Evolutionary conservation across 2,113 vertebrate genomes (phyloP).

Genomic region (Istiophorus platypterus): DNA sequence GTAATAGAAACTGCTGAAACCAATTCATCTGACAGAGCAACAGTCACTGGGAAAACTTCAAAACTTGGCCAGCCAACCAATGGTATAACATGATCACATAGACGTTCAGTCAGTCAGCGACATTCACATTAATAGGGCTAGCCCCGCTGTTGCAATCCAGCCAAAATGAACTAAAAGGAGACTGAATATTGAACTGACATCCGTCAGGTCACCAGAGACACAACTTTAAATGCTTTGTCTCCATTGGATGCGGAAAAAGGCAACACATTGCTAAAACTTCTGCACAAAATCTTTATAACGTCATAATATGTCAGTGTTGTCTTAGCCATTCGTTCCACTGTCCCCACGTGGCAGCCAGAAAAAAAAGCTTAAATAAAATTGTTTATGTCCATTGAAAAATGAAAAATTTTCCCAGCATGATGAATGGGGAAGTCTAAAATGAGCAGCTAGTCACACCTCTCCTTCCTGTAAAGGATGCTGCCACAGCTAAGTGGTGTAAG

Average conservation of each 20-base stretch:
- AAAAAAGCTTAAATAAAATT: neutral
- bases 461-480: slow-evolving; percentile 41
- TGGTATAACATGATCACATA: too few relatives aligned
- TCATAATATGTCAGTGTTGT: too few relatives aligned
- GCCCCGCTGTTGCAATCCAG: too few relatives aligned
- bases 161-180: neutral
- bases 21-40: too few relatives aligned
- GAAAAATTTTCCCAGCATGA: neutral
- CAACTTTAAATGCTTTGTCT: neutral
- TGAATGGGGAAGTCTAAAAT: neutral
- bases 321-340: too few relatives aligned
- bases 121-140: too few relatives aligned
- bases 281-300: too few relatives aligned
- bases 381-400: neutral
- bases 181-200: neutral
- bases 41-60: too few relatives aligned
- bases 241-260: neutral
- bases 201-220: neutral
- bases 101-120: too few relatives aligned
- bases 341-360: neutral
- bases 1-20: too few relatives aligned
- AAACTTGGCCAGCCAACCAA: too few relatives aligned
- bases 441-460: slow-evolving; percentile 37
- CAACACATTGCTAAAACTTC: neutral
- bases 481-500: slow-evolving; percentile 44